These are phyloP conservation scores for Nylanderia fulva DNA, from an alignment of 1,140 invertebrate genomes.

Conservation along the genomic window DNA sequence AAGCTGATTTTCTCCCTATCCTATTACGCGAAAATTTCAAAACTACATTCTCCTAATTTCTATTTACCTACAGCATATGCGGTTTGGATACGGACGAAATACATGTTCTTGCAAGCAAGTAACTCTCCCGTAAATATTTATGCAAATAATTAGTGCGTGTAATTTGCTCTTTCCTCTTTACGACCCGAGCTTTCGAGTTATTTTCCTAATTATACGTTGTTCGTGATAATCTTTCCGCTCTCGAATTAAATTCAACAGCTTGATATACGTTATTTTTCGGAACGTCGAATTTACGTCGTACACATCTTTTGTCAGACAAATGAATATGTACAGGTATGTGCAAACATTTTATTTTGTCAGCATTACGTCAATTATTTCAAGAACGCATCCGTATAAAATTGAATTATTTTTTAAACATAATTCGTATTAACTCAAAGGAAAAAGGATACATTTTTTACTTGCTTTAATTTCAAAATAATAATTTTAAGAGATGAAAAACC, in stretches of 20 bases:
- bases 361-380: neutral
- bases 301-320: neutral
- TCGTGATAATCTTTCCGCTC: slow-evolving; percentile 1
- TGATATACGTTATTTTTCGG: slow-evolving; percentile 1
- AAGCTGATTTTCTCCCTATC: slow-evolving; percentile 58
- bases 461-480: neutral
- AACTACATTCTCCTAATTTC: slow-evolving; percentile 51
- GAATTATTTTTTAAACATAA: neutral
- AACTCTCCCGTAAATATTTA: slow-evolving; percentile 37
- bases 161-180: slow-evolving; percentile 36
- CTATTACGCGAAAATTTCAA: slow-evolving; percentile 49
- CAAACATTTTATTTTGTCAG: slow-evolving; percentile 1
- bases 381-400: neutral
- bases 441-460: neutral
- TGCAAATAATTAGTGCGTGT: slow-evolving; percentile 52
- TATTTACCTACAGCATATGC: slow-evolving; percentile 41
- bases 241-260: slow-evolving; percentile 14
- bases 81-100: slow-evolving; percentile 2
- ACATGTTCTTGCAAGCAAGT: neutral
- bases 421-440: neutral
- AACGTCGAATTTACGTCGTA: neutral
- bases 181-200: slow-evolving; percentile 21
- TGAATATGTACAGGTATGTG: neutral
- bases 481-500: neutral
- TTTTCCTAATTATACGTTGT: slow-evolving; percentile 40